These are phyloP conservation scores for Cyrtodaria siliqua DNA, from an alignment of 2,888 invertebrate species.

Conservation along the genomic window DNA sequence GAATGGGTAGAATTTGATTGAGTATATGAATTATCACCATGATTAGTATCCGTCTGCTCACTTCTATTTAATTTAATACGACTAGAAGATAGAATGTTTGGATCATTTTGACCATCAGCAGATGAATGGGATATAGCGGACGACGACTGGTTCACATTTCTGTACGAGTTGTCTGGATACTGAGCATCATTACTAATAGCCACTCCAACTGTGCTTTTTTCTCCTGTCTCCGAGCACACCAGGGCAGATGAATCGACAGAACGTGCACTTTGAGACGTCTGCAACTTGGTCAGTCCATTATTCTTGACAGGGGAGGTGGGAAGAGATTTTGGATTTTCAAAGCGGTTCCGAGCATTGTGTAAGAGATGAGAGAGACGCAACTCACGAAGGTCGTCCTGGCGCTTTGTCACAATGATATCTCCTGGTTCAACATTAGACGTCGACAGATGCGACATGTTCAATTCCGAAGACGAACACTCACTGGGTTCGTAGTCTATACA, in stretches of 20 bases:
- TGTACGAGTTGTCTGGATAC: slow-evolving; percentile 66
- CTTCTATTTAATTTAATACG: not conserved
- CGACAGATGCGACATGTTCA: slow-evolving; percentile 19
- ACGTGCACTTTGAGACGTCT: slow-evolving; percentile 26
- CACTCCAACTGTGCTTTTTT: slow-evolving; percentile 46
- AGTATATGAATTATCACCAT: not conserved
- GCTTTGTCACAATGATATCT: slow-evolving; percentile 51
- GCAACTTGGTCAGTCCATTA: not conserved
- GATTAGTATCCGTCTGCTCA: not conserved
- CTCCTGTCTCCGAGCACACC: slow-evolving; percentile 78
- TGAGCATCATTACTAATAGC: slow-evolving; percentile 71
- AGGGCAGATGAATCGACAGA: slow-evolving; percentile 66
- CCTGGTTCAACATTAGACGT: slow-evolving; percentile 39
- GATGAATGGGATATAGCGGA: not conserved
- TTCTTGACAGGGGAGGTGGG: not conserved
- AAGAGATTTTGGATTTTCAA: slow-evolving; percentile 12
- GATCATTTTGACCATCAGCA: not conserved
- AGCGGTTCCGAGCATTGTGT: slow-evolving; percentile 23
- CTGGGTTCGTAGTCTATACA: not conserved
- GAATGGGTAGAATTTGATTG: not conserved
- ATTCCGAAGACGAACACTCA: slow-evolving; percentile 27
- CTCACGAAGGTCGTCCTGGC: slow-evolving; percentile 51
- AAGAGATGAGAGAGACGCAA: slow-evolving; percentile 59
- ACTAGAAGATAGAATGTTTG: not conserved
- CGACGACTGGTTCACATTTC: slow-evolving; percentile 27